These are phyloP conservation scores for Geotria australis DNA, from an alignment of 2,797 vertebrate genomes.

Conservation along the genomic window DNA sequence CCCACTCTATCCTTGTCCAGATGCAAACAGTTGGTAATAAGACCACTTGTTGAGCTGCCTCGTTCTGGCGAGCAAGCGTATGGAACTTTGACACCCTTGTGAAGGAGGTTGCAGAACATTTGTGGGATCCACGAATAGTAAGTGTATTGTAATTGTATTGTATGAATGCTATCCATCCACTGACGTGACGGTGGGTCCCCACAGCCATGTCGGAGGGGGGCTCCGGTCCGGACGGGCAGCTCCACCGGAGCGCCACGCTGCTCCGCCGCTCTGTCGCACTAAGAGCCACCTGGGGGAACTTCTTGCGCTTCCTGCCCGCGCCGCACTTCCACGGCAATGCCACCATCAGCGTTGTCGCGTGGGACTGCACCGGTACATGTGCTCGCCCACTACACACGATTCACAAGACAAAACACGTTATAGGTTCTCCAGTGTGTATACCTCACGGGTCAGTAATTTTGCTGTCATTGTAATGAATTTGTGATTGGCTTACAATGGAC, in stretches of 20 bases:
- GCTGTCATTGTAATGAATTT: background rate
- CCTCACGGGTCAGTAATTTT: background rate
- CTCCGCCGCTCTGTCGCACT: background rate
- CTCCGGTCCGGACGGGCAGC: background rate
- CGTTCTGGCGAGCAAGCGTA: no score
- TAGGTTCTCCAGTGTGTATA: background rate
- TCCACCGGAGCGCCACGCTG: background rate
- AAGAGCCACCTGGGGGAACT: background rate
- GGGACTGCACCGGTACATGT: background rate
- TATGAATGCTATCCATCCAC: no score
- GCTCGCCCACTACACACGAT: no score
- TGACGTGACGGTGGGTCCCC: no score
- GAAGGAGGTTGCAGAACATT: no score
- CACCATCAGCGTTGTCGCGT: background rate
- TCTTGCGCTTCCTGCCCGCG: background rate
- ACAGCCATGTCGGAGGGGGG: background rate
- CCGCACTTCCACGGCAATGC: background rate
- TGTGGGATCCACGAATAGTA: no score
- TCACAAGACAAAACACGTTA: no score
- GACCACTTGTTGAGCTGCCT: no score
- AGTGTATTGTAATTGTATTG: no score
- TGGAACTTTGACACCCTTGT: no score
- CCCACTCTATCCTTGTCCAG: no score
- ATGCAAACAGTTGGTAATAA: no score
- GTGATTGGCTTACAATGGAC: background rate